A percentile compares a stretch with the other conserved stretches of the same genome.
Evolutionary conservation across 2,797 vertebrate genomes (phyloP).

Genomic region (Pyrocephalus nanus): DNA sequence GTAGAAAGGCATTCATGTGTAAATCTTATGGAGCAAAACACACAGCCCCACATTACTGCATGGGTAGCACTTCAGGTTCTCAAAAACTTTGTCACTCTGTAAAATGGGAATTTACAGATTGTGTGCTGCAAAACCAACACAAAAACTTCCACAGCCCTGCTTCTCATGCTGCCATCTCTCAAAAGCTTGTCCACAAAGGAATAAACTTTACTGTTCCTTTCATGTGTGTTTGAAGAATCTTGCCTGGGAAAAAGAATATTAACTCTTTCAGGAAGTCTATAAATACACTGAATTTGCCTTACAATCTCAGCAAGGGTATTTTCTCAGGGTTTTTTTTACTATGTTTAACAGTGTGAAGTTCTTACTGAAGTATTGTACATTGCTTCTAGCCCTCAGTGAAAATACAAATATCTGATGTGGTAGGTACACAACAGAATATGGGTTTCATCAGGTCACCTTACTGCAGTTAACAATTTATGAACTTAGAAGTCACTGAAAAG

Average conservation of each 20-base stretch:
- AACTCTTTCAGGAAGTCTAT: not conserved
- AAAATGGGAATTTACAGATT: not conserved
- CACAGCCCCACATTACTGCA: not conserved
- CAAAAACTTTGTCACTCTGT: not conserved
- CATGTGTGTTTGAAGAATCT: not conserved
- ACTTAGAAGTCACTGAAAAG: not conserved
- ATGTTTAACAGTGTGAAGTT: not conserved
- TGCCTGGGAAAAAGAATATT: not conserved
- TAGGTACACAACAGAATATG: not conserved
- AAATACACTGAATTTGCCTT: not conserved
- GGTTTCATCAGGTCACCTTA: not conserved
- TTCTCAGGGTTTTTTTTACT: not conserved
- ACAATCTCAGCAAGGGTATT: not conserved
- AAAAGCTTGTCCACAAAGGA: not conserved
- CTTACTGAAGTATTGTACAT: accelerated
- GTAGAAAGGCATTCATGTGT: not conserved
- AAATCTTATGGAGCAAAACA: not conserved
- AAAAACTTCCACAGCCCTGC: not conserved
- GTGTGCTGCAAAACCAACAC: not conserved
- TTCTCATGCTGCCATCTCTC: not conserved
- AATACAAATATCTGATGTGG: not conserved
- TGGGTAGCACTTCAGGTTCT: not conserved
- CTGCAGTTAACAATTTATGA: not conserved
- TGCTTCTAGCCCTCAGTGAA: not conserved
- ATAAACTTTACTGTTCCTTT: not conserved